Conservation (phyloP, 1,140 invertebrate species). For the Drosophila nikananu region DNA sequence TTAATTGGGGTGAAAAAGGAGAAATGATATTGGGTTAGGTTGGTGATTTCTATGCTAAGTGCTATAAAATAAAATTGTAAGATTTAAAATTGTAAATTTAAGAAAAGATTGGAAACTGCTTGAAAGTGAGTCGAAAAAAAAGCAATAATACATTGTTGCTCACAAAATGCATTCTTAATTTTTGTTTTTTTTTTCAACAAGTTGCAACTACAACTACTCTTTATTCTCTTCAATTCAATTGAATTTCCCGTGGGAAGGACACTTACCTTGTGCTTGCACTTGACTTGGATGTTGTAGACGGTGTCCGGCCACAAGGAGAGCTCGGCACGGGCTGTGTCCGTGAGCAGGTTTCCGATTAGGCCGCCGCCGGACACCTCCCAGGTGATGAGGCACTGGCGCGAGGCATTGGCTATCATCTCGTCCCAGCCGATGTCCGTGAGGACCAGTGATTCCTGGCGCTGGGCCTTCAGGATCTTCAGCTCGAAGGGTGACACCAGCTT, state of each 20-base stretch:
- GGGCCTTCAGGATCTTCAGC: conserved; percentile 63
- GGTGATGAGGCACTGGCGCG: conserved; percentile 90
- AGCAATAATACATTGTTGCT: too few relatives aligned
- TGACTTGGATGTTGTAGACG: conserved; percentile 92
- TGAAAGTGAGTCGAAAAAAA: too few relatives aligned
- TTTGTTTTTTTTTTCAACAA: neutral
- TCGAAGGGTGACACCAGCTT: conserved; percentile 63
- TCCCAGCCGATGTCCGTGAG: conserved; percentile 92
- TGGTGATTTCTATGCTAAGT: neutral
- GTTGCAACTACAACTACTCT: neutral
- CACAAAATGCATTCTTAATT: neutral
- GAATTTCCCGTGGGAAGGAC: neutral
- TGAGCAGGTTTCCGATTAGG: conserved; percentile 93
- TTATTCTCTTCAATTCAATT: neutral
- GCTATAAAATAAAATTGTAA: neutral
- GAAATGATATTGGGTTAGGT: neutral
- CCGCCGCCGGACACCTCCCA: conserved; percentile 94
- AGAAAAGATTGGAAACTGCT: too few relatives aligned
- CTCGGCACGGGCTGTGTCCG: conserved; percentile 91
- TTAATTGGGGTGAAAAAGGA: neutral
- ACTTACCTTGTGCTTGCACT: conserved; percentile 85
- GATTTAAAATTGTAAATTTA: too few relatives aligned
- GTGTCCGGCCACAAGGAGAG: conserved; percentile 92
- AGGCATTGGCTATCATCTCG: conserved; percentile 86
- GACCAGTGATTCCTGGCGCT: conserved; percentile 86